Evolutionary conservation across 1,140 invertebrate genomes (phyloP), one percentile per base, ranked within the genome.

Genomic region (Berghia stephanieae): DNA sequence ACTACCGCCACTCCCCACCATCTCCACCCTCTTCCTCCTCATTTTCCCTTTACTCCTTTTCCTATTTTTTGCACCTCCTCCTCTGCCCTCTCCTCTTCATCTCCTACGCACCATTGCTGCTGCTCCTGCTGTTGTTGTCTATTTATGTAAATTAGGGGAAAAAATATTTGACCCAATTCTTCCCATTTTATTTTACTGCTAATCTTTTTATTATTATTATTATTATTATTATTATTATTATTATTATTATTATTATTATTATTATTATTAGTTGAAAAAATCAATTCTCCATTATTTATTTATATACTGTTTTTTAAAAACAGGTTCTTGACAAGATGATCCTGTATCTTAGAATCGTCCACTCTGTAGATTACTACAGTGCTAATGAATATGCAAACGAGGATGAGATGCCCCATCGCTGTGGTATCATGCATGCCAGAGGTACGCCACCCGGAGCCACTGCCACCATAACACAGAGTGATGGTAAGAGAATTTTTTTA

Each of bases 381-480:
- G 96, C 98, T 83, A 97, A 95, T 84, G 98, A 99, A 85, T 99
- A 99, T 91, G 96, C 97, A 0, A 98, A 98, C 86, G 98, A 99
- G 90, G 98, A 99, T 89, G 97, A 98, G 87, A 99, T 99, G 98
- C 98, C 98, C 0, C 99, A 99, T 88, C 92, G 97, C 40, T 98
- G 98, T 90, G 98, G 98, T 21, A 98, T 99, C 78, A 96, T 99
- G 91, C 98, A 99, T 88, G 96, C 96, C 0, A 92, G 98, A 68
- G 97, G 96, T 70, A 81, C 94, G 27, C 92, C 95, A 3, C 95
- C 96, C 1, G 76, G 75, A 3, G 92, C 93, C 55, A 95, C 96
- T 89, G 92, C 92, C 55, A 95, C 96, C 89, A 93, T 96, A 68
- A 92, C 88, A 18, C 85, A 87, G 70, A 76, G 82, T 77, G 83